These are phyloP conservation scores for Spicauda simplicius DNA, from an alignment of 2,888 invertebrate species.

Conservation along the genomic window DNA sequence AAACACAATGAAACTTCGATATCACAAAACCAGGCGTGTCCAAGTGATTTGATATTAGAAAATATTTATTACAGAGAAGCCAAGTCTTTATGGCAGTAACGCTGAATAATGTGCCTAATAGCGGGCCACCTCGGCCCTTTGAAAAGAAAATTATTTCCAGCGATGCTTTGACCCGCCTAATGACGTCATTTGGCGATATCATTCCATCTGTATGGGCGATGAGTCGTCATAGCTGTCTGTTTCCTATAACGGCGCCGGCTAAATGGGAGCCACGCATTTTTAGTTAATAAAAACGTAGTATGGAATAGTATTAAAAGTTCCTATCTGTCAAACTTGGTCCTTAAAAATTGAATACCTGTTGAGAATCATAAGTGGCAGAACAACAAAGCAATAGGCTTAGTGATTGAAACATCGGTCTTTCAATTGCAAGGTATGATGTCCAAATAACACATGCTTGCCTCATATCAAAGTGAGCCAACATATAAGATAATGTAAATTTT, in stretches of 20 bases:
- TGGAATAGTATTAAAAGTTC: no score
- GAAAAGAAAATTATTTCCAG: slow-evolving; percentile 51
- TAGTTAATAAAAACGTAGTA: slow-evolving; percentile 14
- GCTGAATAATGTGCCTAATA: slow-evolving; percentile 47
- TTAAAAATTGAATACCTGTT: no score
- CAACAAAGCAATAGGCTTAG: no score
- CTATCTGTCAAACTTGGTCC: no score
- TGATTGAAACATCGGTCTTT: no score
- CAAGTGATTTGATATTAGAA: slow-evolving; percentile 27
- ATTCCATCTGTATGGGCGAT: slow-evolving; percentile 49
- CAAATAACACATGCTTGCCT: no score
- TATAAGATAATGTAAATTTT: no score
- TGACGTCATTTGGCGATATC: slow-evolving; percentile 52
- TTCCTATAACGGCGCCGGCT: slow-evolving; percentile 44
- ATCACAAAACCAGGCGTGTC: background rate
- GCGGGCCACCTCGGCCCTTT: slow-evolving; percentile 43
- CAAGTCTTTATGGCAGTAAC: slow-evolving; percentile 45
- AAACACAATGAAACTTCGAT: background rate
- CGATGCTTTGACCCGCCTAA: slow-evolving; percentile 49
- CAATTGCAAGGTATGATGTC: no score
- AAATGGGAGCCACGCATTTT: slow-evolving; percentile 38
- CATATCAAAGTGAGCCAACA: no score
- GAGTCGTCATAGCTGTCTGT: slow-evolving; percentile 47
- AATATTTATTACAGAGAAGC: slow-evolving; percentile 43
- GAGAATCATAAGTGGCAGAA: no score